Evolutionary conservation across 2,888 invertebrate genomes (phyloP).

Genomic region (Adela reaumurella): DNA sequence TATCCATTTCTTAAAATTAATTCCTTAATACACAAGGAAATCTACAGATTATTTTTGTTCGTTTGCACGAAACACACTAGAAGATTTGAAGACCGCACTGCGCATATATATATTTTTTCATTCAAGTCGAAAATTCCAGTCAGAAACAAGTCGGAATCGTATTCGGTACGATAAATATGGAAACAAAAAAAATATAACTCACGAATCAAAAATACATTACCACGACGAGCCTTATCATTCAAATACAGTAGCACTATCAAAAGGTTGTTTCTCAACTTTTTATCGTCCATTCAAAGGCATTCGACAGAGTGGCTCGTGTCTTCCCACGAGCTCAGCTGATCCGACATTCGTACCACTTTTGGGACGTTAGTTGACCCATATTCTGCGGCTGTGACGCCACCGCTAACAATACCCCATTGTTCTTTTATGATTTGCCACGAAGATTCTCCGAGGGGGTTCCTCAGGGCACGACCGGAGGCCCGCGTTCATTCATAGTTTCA

Average conservation of each 20-base stretch:
- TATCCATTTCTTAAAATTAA: no score
- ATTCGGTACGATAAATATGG: no score
- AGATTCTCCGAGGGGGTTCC: conserved; percentile 34
- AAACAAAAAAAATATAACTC: neutral
- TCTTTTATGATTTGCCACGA: conserved; percentile 50
- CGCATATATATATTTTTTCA: no score
- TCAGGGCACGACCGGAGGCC: conserved; percentile 26
- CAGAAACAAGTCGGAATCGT: no score
- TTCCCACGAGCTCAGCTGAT: conserved; percentile 44
- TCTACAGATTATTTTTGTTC: no score
- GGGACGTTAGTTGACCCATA: conserved; percentile 47
- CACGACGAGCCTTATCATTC: neutral
- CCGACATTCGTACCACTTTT: conserved; percentile 35
- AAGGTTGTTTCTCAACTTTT: neutral
- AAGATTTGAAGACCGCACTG: no score
- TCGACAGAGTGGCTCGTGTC: conserved; percentile 13
- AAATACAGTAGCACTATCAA: neutral
- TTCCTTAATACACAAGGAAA: no score
- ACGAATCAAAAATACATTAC: neutral
- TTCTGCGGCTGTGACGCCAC: conserved; percentile 44
- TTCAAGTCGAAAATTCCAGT: no score
- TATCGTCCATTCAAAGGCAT: neutral
- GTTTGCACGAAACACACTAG: no score
- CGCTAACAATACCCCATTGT: conserved; percentile 53
- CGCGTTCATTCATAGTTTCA: conserved; percentile 47